Conservation (phyloP, 2,888 invertebrate species). For the Cactoblastis cactorum region DNA sequence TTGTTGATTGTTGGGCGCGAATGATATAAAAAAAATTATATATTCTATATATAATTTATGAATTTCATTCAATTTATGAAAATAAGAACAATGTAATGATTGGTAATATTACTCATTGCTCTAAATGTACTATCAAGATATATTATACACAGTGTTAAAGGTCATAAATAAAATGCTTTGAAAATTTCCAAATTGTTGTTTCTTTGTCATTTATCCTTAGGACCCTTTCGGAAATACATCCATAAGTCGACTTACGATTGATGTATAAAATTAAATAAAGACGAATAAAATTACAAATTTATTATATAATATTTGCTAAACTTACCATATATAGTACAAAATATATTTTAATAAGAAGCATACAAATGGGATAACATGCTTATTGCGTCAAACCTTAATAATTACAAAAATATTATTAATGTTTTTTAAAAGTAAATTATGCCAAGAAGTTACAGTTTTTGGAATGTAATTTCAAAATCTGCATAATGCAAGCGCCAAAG, state of each 20-base stretch:
- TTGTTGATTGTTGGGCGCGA: slow-evolving; percentile 75
- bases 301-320: slow-evolving; percentile 23
- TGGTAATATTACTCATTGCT: slow-evolving; percentile 80
- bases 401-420: no score
- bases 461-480: neutral
- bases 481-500: no score
- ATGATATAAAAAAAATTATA: slow-evolving; percentile 70
- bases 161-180: slow-evolving; percentile 80
- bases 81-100: slow-evolving; percentile 79
- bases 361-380: neutral
- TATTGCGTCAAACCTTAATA: neutral
- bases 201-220: slow-evolving; percentile 27
- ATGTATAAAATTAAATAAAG: neutral
- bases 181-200: slow-evolving; percentile 73
- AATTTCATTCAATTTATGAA: slow-evolving; percentile 75
- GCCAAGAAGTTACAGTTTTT: neutral
- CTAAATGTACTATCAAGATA: slow-evolving; percentile 81
- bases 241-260: no score
- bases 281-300: slow-evolving; percentile 12
- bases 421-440: no score
- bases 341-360: slow-evolving; percentile 12
- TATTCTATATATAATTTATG: slow-evolving; percentile 76
- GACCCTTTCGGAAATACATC: no score
- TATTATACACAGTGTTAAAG: slow-evolving; percentile 80
- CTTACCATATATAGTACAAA: slow-evolving; percentile 24